phyloP scores from a whole-genome alignment of 2,113 vertebrate species.

The Lontra canadensis region DNA sequence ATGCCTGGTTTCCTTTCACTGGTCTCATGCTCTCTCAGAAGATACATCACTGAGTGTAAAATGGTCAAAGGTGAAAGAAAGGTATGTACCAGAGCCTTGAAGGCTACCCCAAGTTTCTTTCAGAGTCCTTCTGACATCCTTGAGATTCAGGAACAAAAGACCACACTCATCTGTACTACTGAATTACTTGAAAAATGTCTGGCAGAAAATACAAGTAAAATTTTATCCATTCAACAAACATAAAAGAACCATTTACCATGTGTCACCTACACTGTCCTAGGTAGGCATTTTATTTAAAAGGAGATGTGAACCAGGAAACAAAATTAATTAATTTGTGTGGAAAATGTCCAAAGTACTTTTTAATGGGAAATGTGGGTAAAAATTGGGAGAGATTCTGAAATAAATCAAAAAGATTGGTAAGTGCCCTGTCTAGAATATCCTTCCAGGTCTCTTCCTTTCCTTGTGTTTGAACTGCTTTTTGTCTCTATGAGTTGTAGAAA shows the following conservation, averaged over 20 bases:
- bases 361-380: neutral
- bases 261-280: neutral
- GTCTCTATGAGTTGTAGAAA: neutral
- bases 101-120: neutral
- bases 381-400: neutral
- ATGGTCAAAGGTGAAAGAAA: conserved; percentile 25
- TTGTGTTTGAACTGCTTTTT: neutral
- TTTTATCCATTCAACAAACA: neutral
- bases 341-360: neutral
- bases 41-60: neutral
- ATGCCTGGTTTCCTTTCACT: neutral
- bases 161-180: neutral
- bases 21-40: neutral
- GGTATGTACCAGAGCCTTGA: neutral
- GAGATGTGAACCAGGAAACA: neutral
- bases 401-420: neutral
- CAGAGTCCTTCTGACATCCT: neutral
- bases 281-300: neutral
- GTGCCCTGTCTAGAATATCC: rapidly evolving
- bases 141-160: neutral
- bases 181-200: neutral
- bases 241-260: neutral
- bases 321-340: neutral
- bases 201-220: neutral
- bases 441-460: neutral